Evolutionary conservation across 2,113 vertebrate species (phyloP), one percentile per base, ranked within the genome.

Genomic region (Ciconia maguari): DNA sequence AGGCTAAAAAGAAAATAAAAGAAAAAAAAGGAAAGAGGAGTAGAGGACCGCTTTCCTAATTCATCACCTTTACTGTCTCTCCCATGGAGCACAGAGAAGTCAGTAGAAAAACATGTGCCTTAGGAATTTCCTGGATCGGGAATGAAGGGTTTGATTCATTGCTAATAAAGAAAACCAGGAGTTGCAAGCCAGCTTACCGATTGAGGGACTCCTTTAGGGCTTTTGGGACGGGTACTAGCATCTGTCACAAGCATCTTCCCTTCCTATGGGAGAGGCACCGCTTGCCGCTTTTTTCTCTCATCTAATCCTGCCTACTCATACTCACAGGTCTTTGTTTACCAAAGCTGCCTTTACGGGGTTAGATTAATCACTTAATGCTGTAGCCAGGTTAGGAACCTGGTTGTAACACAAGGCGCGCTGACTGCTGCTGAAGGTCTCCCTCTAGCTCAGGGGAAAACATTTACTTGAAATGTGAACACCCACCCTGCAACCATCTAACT

Each of bases 141-240:
- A 94, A 61, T 62, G 60, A 96, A 90, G 24, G 38, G 29, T 68
- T 93, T 97, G 89, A 93, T 91, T 96, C 83, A 85, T n/a, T 83
- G 76, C 81, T 90, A 64, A 87, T 91, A 92, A 93, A 57, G 82
- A 93, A 95, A 84, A 79, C 65, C 38, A 49, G 78, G 42, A 90
- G 62, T 20, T 81, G 44, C 32, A 83, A 85, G 52, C 60, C 34
- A 14, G 57, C 76, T 62, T 52, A 77, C 71, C 32, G 3, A 9
- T 12, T 6, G 4, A 79, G 89, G 84, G 76, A 75, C 89, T 96
- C 86, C 68, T 62, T 62, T 75, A 77, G 77, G 54, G 57, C 69
- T 51, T 70, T 27, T 90, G 91, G 91, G 94, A 96, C 24, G 29
- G 36, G 36, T 30, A 22, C 34, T 16, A 38, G 51, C 13, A 8